Conservation (phyloP, 2,797 vertebrate genomes). For the Varecia variegata region DNA sequence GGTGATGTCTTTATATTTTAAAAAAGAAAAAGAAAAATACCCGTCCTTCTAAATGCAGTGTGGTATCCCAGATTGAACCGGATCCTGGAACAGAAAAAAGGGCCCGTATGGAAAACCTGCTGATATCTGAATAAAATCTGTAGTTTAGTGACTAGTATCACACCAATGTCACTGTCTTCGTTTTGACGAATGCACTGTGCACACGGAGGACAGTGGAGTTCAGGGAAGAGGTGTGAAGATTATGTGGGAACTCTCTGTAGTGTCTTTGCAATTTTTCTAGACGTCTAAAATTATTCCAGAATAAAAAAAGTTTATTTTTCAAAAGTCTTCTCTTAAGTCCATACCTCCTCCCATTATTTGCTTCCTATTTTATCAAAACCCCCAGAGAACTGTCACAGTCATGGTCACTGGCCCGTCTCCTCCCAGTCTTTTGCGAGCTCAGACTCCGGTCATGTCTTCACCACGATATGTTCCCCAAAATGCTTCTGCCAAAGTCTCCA, state of each 20-base stretch:
- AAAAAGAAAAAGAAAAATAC: background rate
- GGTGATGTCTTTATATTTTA: background rate
- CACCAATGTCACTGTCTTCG: background rate
- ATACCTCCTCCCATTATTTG: background rate
- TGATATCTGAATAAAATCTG: background rate
- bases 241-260: background rate
- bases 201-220: accelerated
- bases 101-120: background rate
- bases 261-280: background rate
- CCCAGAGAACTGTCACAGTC: background rate
- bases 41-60: background rate
- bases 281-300: background rate
- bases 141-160: accelerated
- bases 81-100: background rate
- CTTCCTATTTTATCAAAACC: background rate
- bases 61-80: background rate
- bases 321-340: background rate
- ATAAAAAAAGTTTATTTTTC: background rate
- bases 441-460: background rate
- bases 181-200: background rate
- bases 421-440: background rate
- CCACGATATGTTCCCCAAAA: accelerated
- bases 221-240: background rate
- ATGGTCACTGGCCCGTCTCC: accelerated
- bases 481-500: background rate